A percentile compares a stretch with the other conserved stretches of the same genome.
Evolutionary conservation across 2,888 invertebrate species (phyloP).

Genomic region (Ypsolopha scabrella): DNA sequence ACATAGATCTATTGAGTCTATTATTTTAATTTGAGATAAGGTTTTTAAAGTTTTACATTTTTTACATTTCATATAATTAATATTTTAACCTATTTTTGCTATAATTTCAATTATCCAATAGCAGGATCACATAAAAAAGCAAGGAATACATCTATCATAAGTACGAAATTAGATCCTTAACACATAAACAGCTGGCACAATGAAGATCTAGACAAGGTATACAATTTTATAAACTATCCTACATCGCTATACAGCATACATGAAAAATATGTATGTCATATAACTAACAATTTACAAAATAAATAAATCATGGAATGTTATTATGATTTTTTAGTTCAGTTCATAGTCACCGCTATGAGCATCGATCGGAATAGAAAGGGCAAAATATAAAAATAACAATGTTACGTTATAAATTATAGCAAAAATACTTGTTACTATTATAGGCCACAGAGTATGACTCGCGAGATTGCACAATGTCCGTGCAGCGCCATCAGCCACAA

Average conservation of each 20-base stretch:
- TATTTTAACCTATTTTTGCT: conserved; percentile 49
- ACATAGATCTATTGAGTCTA: conserved; percentile 20
- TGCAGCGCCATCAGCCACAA: conserved; percentile 3
- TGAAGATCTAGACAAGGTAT: conserved; percentile 64
- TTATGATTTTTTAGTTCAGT: conserved; percentile 45
- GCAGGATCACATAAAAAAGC: conserved; percentile 59
- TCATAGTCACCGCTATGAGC: conserved; percentile 19
- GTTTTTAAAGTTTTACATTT: conserved; percentile 44
- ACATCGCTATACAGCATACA: conserved; percentile 50
- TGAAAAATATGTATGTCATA: conserved; percentile 61
- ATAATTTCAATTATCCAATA: conserved; percentile 55
- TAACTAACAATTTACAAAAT: conserved; percentile 64
- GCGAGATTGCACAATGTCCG: conserved; percentile 10
- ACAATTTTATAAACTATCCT: conserved; percentile 43
- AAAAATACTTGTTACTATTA: conserved; percentile 63
- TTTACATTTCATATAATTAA: conserved; percentile 41
- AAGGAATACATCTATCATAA: conserved; percentile 55
- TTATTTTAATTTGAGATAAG: conserved; percentile 22
- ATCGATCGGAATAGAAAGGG: conserved; percentile 30
- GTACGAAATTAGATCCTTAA: conserved; percentile 60
- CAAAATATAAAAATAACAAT: conserved; percentile 48
- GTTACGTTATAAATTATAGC: conserved; percentile 59
- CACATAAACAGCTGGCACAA: conserved; percentile 65
- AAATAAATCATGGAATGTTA: conserved; percentile 70
- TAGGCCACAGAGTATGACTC: conserved; percentile 32